Conservation (phyloP, 2,113 vertebrate genomes). For the Pluvialis apricaria region DNA sequence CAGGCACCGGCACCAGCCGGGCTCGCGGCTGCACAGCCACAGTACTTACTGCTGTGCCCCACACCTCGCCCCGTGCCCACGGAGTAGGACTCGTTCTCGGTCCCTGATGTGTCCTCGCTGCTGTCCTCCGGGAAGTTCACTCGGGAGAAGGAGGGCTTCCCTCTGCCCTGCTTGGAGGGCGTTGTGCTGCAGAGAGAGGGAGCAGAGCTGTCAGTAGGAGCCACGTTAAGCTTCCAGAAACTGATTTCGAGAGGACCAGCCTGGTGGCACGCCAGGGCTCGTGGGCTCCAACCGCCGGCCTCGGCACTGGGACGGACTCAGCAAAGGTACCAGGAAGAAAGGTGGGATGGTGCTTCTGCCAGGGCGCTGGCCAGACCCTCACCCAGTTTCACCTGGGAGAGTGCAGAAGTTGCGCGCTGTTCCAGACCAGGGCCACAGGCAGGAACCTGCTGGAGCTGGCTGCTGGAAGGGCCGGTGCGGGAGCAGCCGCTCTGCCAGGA, state of each 20-base stretch:
- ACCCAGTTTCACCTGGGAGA: neutral
- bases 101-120: constrained; percentile 97
- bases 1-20: neutral
- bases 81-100: constrained; percentile 96
- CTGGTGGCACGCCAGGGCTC: neutral
- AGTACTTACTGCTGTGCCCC: constrained; percentile 87
- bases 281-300: rapidly evolving
- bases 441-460: neutral
- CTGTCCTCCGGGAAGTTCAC: constrained; percentile 95
- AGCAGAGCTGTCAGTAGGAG: neutral
- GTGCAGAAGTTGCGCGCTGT: too few species aligned
- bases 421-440: rapidly evolving
- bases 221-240: neutral
- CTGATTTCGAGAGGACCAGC: rapidly evolving
- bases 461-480: neutral
- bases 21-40: neutral
- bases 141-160: constrained; percentile 92
- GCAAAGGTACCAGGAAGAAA: neutral
- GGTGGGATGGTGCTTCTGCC: neutral
- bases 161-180: constrained; percentile 94
- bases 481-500: neutral
- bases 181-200: constrained; percentile 81
- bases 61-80: constrained; percentile 87
- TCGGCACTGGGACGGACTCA: rapidly evolving
- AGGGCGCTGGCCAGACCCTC: neutral